Percentiles rank a stretch among this genome's conserved stretches.
Evolutionary conservation across 2,797 vertebrate genomes (phyloP).

Genomic region (Ataeniobius toweri): DNA sequence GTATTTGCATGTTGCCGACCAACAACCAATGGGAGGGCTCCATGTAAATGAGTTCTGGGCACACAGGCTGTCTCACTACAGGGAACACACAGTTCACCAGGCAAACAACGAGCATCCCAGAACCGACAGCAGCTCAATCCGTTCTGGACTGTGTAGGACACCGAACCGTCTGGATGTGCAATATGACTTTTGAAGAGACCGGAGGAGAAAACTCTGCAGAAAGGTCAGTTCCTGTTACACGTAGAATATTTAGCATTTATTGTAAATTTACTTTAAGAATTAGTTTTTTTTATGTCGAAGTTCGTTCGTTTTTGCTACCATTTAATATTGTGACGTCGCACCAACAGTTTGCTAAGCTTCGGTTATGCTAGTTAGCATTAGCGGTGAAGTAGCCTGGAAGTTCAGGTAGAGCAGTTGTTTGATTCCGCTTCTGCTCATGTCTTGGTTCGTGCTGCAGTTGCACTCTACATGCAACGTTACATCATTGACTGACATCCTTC

Average conservation of each 20-base stretch:
- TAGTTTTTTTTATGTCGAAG: not conserved
- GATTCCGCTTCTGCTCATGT: not conserved
- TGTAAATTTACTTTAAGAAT: not conserved
- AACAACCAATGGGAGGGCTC: constrained; percentile 15
- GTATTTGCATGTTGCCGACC: constrained; percentile 18
- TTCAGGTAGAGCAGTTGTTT: not conserved
- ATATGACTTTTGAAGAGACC: constrained; percentile 93
- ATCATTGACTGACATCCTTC: not conserved
- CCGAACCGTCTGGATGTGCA: constrained; percentile 78
- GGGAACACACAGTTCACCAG: not conserved
- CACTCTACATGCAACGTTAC: constrained; percentile 16
- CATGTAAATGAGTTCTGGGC: constrained; percentile 54
- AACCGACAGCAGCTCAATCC: not conserved
- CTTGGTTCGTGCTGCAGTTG: not conserved
- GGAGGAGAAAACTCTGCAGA: constrained; percentile 85
- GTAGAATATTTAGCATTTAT: not conserved
- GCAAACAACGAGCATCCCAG: not conserved
- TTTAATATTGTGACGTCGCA: not conserved
- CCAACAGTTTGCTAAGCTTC: not conserved
- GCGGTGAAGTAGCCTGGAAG: not conserved
- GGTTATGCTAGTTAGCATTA: not conserved
- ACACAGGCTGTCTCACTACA: constrained; percentile 2
- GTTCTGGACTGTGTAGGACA: constrained; percentile 55
- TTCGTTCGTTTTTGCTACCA: not conserved
- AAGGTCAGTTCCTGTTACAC: constrained; percentile 70